A percentile compares a stretch with the other conserved stretches of the same genome.
Conservation (phyloP, 1,140 invertebrate species). For the Aphelinus atriplicis region DNA sequence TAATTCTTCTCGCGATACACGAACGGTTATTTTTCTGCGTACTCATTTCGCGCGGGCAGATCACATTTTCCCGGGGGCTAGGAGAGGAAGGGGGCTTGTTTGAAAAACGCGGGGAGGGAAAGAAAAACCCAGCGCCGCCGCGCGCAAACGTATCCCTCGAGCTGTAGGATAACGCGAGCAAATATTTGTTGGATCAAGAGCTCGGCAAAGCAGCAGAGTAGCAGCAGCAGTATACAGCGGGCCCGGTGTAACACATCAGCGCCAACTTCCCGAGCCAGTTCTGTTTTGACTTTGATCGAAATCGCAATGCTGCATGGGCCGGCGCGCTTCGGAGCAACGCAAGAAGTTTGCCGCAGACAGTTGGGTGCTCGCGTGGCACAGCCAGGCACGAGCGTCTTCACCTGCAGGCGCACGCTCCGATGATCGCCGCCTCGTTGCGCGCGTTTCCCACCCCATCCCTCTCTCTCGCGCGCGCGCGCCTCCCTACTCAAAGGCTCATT, state of each 20-base stretch:
- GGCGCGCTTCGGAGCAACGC: neutral
- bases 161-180: neutral
- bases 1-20: no score
- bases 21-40: no score
- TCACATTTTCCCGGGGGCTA: no score
- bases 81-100: no score
- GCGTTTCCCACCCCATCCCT: neutral
- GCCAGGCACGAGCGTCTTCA: conserved; percentile 46
- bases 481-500: neutral
- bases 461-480: neutral
- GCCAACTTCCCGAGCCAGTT: neutral
- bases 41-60: no score
- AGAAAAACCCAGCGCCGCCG: no score
- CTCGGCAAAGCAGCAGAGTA: neutral
- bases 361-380: conserved; percentile 6
- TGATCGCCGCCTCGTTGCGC: conserved; percentile 29
- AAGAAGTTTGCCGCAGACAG: conserved; percentile 42
- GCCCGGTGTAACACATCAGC: neutral
- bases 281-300: conserved; percentile 28
- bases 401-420: conserved; percentile 41
- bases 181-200: conserved; percentile 11
- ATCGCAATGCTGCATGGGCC: neutral
- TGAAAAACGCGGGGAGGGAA: no score
- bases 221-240: neutral
- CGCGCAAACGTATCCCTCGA: no score